phyloP scores from a whole-genome alignment of 2,797 vertebrate species.

The Syngnathus rostellatus region DNA sequence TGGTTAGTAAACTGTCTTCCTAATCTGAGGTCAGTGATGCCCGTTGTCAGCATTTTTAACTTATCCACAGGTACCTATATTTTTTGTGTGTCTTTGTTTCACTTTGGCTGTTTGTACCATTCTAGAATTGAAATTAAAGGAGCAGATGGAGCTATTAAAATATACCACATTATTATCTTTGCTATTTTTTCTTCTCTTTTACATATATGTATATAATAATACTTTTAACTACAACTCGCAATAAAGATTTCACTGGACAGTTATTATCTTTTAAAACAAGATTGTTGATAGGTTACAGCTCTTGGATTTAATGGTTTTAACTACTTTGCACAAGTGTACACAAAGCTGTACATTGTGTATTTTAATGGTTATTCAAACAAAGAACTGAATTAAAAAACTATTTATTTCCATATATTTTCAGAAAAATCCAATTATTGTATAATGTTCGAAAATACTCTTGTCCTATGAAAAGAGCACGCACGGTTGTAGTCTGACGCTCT shows the following conservation, averaged over 20 bases:
- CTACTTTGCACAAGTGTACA: too few species aligned
- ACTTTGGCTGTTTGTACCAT: slow-evolving; percentile 31
- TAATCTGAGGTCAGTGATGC: slow-evolving; percentile 41
- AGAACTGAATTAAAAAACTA: too few species aligned
- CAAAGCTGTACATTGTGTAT: too few species aligned
- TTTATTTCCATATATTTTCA: too few species aligned
- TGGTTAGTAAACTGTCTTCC: slow-evolving; percentile 54
- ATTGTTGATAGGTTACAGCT: too few species aligned
- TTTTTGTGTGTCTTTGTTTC: slow-evolving; percentile 35
- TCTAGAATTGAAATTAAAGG: slow-evolving; percentile 12
- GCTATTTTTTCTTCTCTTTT: slow-evolving; percentile 15
- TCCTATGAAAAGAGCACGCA: neutral
- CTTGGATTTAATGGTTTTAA: too few species aligned
- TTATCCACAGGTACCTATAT: slow-evolving; percentile 39
- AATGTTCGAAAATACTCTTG: neutral
- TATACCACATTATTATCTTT: slow-evolving; percentile 16
- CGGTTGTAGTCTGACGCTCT: neutral
- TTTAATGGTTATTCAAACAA: too few species aligned
- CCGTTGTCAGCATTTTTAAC: slow-evolving; percentile 47
- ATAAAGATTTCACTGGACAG: too few species aligned
- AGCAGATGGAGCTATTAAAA: slow-evolving; percentile 26
- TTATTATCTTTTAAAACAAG: too few species aligned
- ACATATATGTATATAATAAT: neutral
- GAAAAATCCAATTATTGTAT: too few species aligned
- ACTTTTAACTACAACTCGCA: neutral